Evolutionary conservation across 2,888 invertebrate species (phyloP).

Genomic region (Sacculina carcini): DNA sequence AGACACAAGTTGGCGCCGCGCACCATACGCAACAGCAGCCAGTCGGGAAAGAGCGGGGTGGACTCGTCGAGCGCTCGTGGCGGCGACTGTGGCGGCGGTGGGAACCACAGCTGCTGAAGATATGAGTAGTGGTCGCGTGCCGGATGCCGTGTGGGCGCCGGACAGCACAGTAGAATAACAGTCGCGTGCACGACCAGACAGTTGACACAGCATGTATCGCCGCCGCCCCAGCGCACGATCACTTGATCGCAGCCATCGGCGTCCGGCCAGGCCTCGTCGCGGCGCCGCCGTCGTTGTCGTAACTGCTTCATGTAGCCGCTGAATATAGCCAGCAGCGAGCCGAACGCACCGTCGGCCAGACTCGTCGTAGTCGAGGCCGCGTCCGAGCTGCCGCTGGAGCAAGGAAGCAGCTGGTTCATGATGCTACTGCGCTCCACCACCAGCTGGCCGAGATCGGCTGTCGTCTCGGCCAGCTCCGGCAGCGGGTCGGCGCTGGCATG

Average conservation of each 20-base stretch:
- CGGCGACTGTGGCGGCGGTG: slow-evolving; percentile 39
- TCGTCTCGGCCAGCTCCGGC: slow-evolving; percentile 37
- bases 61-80: slow-evolving; percentile 49
- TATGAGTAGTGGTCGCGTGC: not conserved
- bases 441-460: slow-evolving; percentile 52
- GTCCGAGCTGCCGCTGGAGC: slow-evolving; percentile 23
- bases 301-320: slow-evolving; percentile 45
- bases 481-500: slow-evolving; percentile 38
- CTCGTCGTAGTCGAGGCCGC: slow-evolving; percentile 17
- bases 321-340: slow-evolving; percentile 31
- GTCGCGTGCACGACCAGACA: slow-evolving; percentile 57
- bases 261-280: slow-evolving; percentile 13
- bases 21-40: slow-evolving; percentile 63
- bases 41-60: slow-evolving; percentile 61
- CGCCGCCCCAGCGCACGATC: slow-evolving; percentile 44
- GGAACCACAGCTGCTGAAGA: slow-evolving; percentile 57
- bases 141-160: not conserved
- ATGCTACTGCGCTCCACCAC: slow-evolving; percentile 73
- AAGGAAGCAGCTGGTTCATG: slow-evolving; percentile 47
- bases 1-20: slow-evolving; percentile 51
- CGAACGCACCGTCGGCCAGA: slow-evolving; percentile 15
- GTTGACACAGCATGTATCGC: slow-evolving; percentile 45
- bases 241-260: slow-evolving; percentile 25
- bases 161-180: slow-evolving; percentile 45
- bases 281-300: slow-evolving; percentile 15